Percentiles rank a stretch among this genome's conserved stretches.
Evolutionary conservation across 1,140 invertebrate genomes (phyloP).

Genomic region (Drosophila trapezifrons): DNA sequence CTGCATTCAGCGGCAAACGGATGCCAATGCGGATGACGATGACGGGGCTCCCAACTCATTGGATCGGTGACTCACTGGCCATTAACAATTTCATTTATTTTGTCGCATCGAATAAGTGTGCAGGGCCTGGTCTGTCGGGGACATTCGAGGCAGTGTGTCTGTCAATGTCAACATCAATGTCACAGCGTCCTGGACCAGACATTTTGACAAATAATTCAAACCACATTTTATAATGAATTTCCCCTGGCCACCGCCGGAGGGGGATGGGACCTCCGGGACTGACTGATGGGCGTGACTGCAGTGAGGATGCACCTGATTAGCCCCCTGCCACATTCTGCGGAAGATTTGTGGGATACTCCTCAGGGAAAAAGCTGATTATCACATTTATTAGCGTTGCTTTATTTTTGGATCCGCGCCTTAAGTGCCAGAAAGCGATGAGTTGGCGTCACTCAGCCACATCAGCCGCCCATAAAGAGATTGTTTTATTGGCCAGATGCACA

Average conservation of each 20-base stretch:
- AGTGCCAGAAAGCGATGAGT: slow-evolving; percentile 55
- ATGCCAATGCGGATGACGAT: slow-evolving; percentile 19
- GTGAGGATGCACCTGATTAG: slow-evolving; percentile 45
- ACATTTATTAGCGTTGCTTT: slow-evolving; percentile 67
- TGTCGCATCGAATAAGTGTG: slow-evolving; percentile 49
- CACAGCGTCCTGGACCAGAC: slow-evolving; percentile 51
- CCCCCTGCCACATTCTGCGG: slow-evolving; percentile 9
- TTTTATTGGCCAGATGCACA: slow-evolving; percentile 58
- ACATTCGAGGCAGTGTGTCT: slow-evolving; percentile 45
- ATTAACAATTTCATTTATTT: slow-evolving; percentile 78
- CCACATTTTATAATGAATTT: slow-evolving; percentile 77
- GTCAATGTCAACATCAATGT: slow-evolving; percentile 81
- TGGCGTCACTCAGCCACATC: slow-evolving; percentile 64
- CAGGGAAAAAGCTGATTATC: slow-evolving; percentile 51
- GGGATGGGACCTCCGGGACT: neutral
- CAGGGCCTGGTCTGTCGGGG: slow-evolving; percentile 10
- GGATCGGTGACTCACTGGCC: slow-evolving; percentile 46
- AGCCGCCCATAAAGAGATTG: slow-evolving; percentile 62
- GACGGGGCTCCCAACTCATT: neutral
- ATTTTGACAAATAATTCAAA: slow-evolving; percentile 78
- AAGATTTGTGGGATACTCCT: slow-evolving; percentile 64
- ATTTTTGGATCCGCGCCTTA: slow-evolving; percentile 68
- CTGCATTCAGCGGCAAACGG: slow-evolving; percentile 3
- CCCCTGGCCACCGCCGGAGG: slow-evolving; percentile 10
- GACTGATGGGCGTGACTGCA: slow-evolving; percentile 15